These are phyloP conservation scores for Nezara viridula DNA, from an alignment of 2,888 invertebrate species.

Conservation along the genomic window DNA sequence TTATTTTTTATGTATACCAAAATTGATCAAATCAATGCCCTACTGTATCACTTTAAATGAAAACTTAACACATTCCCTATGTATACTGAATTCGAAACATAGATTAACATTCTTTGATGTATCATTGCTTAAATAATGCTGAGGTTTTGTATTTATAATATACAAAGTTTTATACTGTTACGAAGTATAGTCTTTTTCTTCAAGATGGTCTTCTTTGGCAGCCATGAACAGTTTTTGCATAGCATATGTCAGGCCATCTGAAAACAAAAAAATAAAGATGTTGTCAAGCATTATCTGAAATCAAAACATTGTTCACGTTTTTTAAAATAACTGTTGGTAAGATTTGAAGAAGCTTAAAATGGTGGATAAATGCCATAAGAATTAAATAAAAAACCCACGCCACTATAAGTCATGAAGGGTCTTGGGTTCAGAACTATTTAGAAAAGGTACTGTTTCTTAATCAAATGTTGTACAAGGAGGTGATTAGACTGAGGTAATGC, in stretches of 20 bases:
- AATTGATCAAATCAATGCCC: background rate
- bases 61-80: background rate
- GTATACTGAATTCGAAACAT: background rate
- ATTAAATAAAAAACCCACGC: too few relatives aligned
- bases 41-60: background rate
- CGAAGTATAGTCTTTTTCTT: conserved; percentile 58
- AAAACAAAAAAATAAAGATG: conserved; percentile 68
- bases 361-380: background rate
- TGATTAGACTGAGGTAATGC: too few relatives aligned
- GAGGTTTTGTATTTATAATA: background rate
- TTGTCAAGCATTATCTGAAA: too few relatives aligned
- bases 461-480: too few relatives aligned
- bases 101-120: background rate
- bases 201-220: conserved; percentile 78
- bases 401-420: too few relatives aligned
- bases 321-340: background rate
- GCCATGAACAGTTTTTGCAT: conserved; percentile 83
- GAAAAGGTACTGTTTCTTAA: too few relatives aligned
- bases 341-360: background rate
- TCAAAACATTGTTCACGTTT: too few relatives aligned
- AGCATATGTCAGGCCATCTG: conserved; percentile 75
- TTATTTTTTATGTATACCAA: too few relatives aligned
- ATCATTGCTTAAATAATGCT: background rate
- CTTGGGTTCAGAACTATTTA: too few relatives aligned
- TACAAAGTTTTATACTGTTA: background rate